Percentiles rank a stretch among this genome's conserved stretches.
Conservation (phyloP, 2,797 vertebrate species). For the Lophius americanus region DNA sequence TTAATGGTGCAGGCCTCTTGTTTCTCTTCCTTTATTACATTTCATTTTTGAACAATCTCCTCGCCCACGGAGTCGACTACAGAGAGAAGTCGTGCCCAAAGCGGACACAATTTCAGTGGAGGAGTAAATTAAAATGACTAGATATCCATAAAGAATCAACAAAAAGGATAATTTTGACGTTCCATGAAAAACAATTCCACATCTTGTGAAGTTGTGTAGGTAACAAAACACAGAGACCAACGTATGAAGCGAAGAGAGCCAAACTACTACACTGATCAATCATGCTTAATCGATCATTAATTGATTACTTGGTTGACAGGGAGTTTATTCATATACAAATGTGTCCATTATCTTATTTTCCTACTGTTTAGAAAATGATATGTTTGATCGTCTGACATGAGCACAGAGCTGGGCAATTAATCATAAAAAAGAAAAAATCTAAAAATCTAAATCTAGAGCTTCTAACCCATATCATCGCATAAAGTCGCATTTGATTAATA, state of each 20-base stretch:
- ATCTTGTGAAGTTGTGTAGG: conserved; percentile 18
- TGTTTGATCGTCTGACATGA: too few species aligned
- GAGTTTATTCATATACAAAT: too few species aligned
- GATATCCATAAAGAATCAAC: background rate
- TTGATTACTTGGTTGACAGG: too few species aligned
- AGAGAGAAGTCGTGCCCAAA: background rate
- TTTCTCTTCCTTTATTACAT: conserved; percentile 12
- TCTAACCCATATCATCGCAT: too few species aligned
- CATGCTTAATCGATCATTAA: background rate
- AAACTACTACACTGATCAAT: background rate
- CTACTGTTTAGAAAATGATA: too few species aligned
- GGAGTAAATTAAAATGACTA: conserved; percentile 9
- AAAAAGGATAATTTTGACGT: conserved; percentile 5
- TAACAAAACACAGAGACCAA: background rate
- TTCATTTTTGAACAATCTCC: background rate
- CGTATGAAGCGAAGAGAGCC: background rate
- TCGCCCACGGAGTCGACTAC: background rate
- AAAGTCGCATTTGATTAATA: too few species aligned
- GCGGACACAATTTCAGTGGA: background rate
- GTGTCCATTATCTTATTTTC: too few species aligned
- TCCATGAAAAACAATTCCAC: conserved; percentile 13
- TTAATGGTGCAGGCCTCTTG: background rate
- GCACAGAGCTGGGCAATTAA: too few species aligned
- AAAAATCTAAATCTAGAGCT: too few species aligned
- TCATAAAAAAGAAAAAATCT: too few species aligned